Evolutionary conservation across 2,888 invertebrate species (phyloP), one percentile per base, ranked within the genome.

Genomic region (Tribolium freemani): DNA sequence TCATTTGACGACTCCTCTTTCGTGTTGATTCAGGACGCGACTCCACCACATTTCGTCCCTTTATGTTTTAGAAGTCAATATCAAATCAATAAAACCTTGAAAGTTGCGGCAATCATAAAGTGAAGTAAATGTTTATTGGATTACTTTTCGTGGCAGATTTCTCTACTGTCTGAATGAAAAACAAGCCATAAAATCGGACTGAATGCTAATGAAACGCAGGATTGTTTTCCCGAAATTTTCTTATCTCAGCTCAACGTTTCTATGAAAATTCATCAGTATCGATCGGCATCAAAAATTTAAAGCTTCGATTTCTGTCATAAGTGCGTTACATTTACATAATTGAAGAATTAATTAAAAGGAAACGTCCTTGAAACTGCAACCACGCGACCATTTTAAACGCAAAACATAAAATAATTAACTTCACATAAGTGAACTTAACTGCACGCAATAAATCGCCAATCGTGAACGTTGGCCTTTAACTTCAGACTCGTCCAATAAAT

Each of bases 401-500:
- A 13, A 48, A 48, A 48, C 16, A 56, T 60, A 60, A 60, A 60
- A 45, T 46, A 61, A 61, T 61, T 61, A 61, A 21, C 38, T 30
- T 38, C 10, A 11, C 11, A 31, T 44, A 58, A 58, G 38, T 58
- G 58, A 8, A 38, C 21, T 56, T 31, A 20, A 45, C 5, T 48
- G 60, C 48, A 61, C 11, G 31, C 31, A 5, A 31, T 63, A 63
- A 63, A 53, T 21, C 16, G 46, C 44, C 44, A 45, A 44, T 13
- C 10, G 31, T 63, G 61, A 61, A 30, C 61, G 61, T 63, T 21
- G 63, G 63, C 63, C 63, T 63, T 63, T 63, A 63, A 13, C 53
- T 11, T 48, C 51, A 26, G 30, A 11, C 60, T 61, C 30, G 46
- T 48, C 60, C 48, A 48, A 61, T 61, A 53, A 63, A 53, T 63